phyloP scores from a whole-genome alignment of 1,140 invertebrate genomes.

The Hetaerina americana region DNA sequence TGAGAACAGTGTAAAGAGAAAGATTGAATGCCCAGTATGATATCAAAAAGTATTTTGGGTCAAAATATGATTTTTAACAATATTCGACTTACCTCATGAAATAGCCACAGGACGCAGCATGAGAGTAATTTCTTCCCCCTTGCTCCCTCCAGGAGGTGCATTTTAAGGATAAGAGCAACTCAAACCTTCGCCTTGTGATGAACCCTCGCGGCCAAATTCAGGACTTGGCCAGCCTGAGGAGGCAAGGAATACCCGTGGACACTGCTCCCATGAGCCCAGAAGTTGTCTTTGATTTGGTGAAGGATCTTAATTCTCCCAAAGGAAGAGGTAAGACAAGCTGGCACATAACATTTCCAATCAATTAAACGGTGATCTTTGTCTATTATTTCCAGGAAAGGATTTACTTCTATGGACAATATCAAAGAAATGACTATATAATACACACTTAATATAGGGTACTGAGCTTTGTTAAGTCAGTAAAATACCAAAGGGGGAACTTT shows the following conservation, averaged over 20 bases:
- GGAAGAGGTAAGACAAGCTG: constrained; percentile 57
- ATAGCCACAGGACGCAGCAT: too few species aligned
- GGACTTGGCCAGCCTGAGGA: constrained; percentile 43
- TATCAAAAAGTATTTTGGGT: too few species aligned
- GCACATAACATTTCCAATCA: too few species aligned
- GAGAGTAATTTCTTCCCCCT: too few species aligned
- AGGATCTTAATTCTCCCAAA: constrained; percentile 58
- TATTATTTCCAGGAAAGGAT: not conserved
- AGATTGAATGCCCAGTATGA: too few species aligned
- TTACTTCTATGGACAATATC: not conserved
- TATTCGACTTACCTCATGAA: too few species aligned
- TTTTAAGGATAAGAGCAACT: constrained; percentile 33
- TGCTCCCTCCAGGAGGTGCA: not conserved
- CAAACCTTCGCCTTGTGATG: constrained; percentile 61
- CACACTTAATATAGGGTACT: not conserved
- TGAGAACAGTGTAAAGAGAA: too few species aligned
- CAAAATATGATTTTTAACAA: too few species aligned
- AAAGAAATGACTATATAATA: not conserved
- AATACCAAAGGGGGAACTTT: too few species aligned
- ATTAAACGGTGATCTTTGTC: too few species aligned
- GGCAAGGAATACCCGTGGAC: constrained; percentile 44
- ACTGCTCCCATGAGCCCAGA: constrained; percentile 49
- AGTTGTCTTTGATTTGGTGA: constrained; percentile 57
- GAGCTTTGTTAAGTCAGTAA: not conserved
- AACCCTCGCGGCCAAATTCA: constrained; percentile 61